Evolutionary conservation across 2,113 vertebrate genomes (phyloP).

Genomic region (Nothobranchius kuhntae): DNA sequence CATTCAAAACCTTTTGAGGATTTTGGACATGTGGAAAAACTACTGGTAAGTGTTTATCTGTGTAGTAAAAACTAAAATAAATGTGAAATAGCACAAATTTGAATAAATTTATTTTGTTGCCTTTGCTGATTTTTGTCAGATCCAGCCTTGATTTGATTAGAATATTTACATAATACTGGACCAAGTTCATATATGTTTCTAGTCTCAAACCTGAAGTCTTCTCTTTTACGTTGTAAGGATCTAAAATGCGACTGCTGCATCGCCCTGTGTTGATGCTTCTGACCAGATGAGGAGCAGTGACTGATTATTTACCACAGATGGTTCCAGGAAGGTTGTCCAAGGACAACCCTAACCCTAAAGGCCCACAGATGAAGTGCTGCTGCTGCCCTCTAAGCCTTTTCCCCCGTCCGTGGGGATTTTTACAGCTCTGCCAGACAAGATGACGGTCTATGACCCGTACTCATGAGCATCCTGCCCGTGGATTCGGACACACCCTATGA

Average conservation of each 20-base stretch:
- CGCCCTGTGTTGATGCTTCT: not conserved
- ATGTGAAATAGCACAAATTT: no score
- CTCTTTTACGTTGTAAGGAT: no score
- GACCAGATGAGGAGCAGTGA: not conserved
- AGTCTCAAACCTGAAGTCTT: not conserved
- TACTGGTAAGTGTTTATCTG: no score
- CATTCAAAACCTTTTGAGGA: no score
- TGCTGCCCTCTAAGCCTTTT: not conserved
- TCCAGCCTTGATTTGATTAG: no score
- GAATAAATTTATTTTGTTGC: not conserved
- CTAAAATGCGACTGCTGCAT: no score
- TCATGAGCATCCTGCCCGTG: no score
- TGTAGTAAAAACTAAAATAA: no score
- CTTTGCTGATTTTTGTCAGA: not conserved
- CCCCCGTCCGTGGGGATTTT: not conserved
- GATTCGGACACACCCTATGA: no score
- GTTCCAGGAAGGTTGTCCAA: not conserved
- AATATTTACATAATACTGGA: no score
- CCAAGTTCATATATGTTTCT: not conserved
- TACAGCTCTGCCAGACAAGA: not conserved
- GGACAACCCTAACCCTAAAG: not conserved
- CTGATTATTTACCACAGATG: not conserved
- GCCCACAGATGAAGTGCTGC: not conserved
- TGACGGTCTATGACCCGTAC: no score
- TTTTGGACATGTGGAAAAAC: no score